These are phyloP conservation scores for Myiotriccus ornatus DNA, from an alignment of 2,797 vertebrate genomes.

Conservation along the genomic window DNA sequence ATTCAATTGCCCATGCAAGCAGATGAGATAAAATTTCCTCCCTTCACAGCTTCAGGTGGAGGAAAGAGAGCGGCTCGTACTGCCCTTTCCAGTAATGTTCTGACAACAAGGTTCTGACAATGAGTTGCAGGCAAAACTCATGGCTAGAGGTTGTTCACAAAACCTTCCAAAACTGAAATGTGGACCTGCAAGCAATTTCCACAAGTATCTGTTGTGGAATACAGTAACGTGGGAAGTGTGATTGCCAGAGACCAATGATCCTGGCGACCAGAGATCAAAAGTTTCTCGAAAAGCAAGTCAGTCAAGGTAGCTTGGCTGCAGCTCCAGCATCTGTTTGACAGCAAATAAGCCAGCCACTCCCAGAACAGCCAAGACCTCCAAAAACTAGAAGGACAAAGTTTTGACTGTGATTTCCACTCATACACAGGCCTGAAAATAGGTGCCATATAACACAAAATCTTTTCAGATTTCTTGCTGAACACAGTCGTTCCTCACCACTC, in stretches of 20 bases:
- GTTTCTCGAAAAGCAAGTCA: not conserved
- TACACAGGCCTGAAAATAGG: not conserved
- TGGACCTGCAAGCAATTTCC: not conserved
- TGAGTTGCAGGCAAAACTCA: not conserved
- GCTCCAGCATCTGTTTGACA: not conserved
- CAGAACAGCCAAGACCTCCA: not conserved
- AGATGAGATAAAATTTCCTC: not conserved
- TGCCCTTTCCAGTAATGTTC: not conserved
- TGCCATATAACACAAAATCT: not conserved
- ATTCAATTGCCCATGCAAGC: not conserved
- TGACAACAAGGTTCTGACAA: not conserved
- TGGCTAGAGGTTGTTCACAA: not conserved
- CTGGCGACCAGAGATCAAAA: not conserved
- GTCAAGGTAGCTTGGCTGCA: not conserved
- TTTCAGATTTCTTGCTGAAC: not conserved
- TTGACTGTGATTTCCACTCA: not conserved
- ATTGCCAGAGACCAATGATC: not conserved
- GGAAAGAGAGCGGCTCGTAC: not conserved
- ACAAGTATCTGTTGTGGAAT: not conserved
- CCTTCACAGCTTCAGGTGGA: not conserved
- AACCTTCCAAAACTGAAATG: not conserved
- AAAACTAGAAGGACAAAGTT: not conserved
- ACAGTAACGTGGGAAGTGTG: accelerated
- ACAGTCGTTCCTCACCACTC: not conserved
- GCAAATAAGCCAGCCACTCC: not conserved